Evolutionary conservation across 2,888 invertebrate genomes (phyloP).

Genomic region (Synergus laeviventris): DNA sequence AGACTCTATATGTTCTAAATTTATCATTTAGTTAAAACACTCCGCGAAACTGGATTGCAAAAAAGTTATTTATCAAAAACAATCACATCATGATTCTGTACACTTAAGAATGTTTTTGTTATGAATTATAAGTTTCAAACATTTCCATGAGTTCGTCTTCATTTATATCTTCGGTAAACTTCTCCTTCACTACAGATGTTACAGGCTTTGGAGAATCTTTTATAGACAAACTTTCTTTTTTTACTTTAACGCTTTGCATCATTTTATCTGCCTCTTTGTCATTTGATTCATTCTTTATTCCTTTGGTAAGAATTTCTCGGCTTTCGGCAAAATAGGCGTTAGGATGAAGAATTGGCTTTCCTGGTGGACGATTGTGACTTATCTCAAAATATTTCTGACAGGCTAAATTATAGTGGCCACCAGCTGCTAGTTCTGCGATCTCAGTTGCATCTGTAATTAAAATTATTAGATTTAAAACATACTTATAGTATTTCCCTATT

Average conservation of each 20-base stretch:
- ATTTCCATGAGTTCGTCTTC: slow-evolving; percentile 9
- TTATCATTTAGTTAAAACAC: neutral
- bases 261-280: slow-evolving; percentile 48
- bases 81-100: neutral
- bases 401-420: slow-evolving; percentile 91
- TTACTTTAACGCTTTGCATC: slow-evolving; percentile 47
- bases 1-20: neutral
- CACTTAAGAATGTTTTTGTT: slow-evolving; percentile 2
- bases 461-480: neutral
- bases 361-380: slow-evolving; percentile 81
- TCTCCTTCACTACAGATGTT: slow-evolving; percentile 37
- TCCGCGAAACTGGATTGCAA: neutral
- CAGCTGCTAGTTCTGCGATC: slow-evolving; percentile 84
- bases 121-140: neutral
- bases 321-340: slow-evolving; percentile 90
- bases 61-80: neutral
- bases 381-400: slow-evolving; percentile 92
- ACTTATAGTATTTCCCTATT: slow-evolving; percentile 3
- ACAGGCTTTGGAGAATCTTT: neutral
- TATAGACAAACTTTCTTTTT: slow-evolving; percentile 45
- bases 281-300: slow-evolving; percentile 45
- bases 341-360: slow-evolving; percentile 89
- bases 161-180: slow-evolving; percentile 28
- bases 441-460: slow-evolving; percentile 81
- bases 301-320: slow-evolving; percentile 61